Evolutionary conservation across 2,113 vertebrate species (phyloP).

Genomic region (Romanogobio albipinnatus): DNA sequence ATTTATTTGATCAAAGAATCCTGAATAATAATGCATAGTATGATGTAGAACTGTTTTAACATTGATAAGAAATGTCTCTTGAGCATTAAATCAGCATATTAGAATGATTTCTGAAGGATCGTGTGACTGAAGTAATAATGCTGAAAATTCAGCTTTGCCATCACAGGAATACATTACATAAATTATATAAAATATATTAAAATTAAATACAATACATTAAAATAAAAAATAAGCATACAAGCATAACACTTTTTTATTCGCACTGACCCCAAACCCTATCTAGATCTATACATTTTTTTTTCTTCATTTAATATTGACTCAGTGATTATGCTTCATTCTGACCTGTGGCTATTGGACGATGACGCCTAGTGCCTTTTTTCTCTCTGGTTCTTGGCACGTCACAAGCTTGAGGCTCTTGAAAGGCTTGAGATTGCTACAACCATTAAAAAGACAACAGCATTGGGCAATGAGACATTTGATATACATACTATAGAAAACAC

Average conservation of each 20-base stretch:
- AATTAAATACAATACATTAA: background rate
- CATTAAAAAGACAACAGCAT: background rate
- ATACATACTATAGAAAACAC: background rate
- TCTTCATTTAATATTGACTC: background rate
- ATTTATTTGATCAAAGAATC: background rate
- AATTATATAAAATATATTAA: background rate
- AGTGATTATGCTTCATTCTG: background rate
- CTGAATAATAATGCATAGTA: background rate
- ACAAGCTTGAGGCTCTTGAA: constrained; percentile 25
- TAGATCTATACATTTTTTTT: no score
- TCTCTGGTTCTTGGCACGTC: constrained; percentile 14
- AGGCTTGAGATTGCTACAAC: constrained; percentile 27
- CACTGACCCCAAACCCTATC: background rate
- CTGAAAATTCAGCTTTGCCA: background rate
- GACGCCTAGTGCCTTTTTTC: constrained; percentile 6
- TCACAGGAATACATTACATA: background rate
- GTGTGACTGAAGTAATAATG: background rate
- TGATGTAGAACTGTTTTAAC: background rate
- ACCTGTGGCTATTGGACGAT: background rate
- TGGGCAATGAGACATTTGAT: background rate
- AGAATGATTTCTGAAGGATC: background rate
- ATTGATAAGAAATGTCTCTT: background rate
- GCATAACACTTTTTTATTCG: background rate
- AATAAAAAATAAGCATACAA: background rate
- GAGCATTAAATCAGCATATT: background rate